Evolutionary conservation across 2,888 invertebrate genomes (phyloP), one percentile per base, ranked within the genome.

Genomic region (Ornithoptera priamus): DNA sequence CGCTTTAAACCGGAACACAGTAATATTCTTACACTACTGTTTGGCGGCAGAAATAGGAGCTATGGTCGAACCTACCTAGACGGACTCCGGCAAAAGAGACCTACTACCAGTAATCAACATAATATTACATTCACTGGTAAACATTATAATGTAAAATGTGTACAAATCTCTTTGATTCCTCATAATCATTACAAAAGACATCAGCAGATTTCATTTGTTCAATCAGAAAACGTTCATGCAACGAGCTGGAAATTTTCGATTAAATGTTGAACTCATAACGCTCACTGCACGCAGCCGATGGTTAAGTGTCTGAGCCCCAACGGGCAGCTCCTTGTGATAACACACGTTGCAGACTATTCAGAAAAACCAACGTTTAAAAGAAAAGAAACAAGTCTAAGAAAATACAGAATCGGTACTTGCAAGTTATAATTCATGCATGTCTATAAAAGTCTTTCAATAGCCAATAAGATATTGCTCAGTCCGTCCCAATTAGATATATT

Each of bases 161-260:
- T 6, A 46, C 5, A 15, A 0, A 46, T 53, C 6, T 5, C 53
- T 18, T 18, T n/a, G 18, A 18, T n/a, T 53, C n/a, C 18, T 0
- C 6, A 18, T 53, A 50, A 15, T 50, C 18, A n/a, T 20, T 66
- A n/a, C 46, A 24, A 66, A 64, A 36, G 68, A 68, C 18, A 59
- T 50, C 58, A 30, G 63, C 20, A 68, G 53, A 60, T 60, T 60
- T 68, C 60, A 68, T 68, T 53, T 62, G n/a, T 50, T 30, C 46
- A 68, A 58, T 62, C 62, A 63, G 62, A 68, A 50, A 63, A 68
- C 58, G 50, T 59, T 63, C 20, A 42, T 63, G 50, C 64, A 68
- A 60, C 59, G 68, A 64, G 46, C 59, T 60, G 64, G 60, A 68
- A 68, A 68, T 64, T 68, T 68, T 68, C 59, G 53, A 64, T 64